phyloP scores from a whole-genome alignment of 2,113 vertebrate genomes.

The Dicrurus megarhynchus region DNA sequence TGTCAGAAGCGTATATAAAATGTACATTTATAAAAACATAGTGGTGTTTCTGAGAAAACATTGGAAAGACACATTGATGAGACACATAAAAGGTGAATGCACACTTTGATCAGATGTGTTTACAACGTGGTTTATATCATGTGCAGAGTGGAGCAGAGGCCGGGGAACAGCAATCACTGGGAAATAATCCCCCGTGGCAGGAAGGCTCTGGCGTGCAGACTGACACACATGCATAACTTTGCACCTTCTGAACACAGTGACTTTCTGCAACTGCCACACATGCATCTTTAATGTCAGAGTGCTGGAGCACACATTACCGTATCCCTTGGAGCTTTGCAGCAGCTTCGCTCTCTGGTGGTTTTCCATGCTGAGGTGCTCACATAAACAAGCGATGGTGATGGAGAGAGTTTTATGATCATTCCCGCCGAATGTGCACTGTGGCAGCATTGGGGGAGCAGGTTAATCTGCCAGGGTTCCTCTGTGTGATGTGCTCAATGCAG shows the following conservation, averaged over 20 bases:
- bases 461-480: not conserved
- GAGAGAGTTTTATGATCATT: not conserved
- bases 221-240: not conserved
- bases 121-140: conserved; percentile 67
- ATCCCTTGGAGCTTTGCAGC: not conserved
- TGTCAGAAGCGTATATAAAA: conserved; percentile 56
- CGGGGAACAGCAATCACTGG: conserved; percentile 57
- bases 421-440: not conserved
- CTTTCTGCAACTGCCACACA: not conserved
- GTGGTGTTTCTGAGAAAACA: conserved; percentile 53
- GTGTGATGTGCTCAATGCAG: not conserved
- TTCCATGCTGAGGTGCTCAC: not conserved
- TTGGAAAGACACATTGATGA: conserved; percentile 54
- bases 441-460: not conserved
- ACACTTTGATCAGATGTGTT: conserved; percentile 67
- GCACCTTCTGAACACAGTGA: not conserved
- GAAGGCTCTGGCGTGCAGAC: not conserved
- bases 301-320: not conserved
- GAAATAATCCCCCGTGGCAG: conserved; percentile 56
- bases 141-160: conserved; percentile 58
- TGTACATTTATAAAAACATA: conserved; percentile 57
- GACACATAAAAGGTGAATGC: conserved; percentile 64
- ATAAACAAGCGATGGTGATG: not conserved
- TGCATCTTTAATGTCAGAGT: not conserved
- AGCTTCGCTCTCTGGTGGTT: not conserved